Conservation (phyloP, 2,113 vertebrate species). For the Pluvialis apricaria region DNA sequence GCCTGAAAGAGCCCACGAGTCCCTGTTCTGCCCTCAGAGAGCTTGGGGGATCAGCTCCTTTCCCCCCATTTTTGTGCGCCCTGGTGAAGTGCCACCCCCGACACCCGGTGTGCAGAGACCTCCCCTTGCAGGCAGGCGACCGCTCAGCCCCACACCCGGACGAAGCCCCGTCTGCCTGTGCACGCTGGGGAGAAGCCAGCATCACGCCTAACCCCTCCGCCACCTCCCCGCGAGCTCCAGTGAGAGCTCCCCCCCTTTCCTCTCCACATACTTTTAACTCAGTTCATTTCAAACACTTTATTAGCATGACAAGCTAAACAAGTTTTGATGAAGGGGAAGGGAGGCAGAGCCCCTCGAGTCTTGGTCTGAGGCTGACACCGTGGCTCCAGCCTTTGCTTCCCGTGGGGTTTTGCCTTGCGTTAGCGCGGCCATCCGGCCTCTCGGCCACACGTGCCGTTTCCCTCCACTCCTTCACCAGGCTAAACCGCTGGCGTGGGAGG, state of each 20-base stretch:
- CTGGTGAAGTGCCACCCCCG: fast-evolving
- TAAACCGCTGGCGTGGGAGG: neutral
- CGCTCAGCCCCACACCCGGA: fast-evolving
- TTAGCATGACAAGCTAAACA: slow-evolving; percentile 56
- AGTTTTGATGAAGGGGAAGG: slow-evolving; percentile 23
- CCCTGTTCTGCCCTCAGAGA: neutral
- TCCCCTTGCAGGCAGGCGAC: fast-evolving
- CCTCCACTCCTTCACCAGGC: neutral
- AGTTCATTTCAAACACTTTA: slow-evolving; percentile 5
- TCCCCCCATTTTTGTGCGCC: neutral
- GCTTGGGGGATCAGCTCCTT: neutral
- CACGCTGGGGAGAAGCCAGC: neutral
- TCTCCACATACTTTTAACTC: neutral
- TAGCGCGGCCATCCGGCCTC: neutral
- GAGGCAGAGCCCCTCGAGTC: neutral
- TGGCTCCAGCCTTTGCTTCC: neutral
- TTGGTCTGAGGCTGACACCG: neutral
- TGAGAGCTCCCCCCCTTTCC: neutral
- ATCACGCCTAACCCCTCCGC: neutral
- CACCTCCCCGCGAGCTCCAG: fast-evolving
- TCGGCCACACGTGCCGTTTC: neutral
- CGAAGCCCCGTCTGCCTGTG: neutral
- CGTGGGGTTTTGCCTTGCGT: neutral
- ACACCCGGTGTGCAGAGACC: fast-evolving
- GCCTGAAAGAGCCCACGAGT: neutral